Evolutionary conservation across 1,140 invertebrate genomes (phyloP), one percentile per base, ranked within the genome.

Genomic region (Lasaia peninsularis): DNA sequence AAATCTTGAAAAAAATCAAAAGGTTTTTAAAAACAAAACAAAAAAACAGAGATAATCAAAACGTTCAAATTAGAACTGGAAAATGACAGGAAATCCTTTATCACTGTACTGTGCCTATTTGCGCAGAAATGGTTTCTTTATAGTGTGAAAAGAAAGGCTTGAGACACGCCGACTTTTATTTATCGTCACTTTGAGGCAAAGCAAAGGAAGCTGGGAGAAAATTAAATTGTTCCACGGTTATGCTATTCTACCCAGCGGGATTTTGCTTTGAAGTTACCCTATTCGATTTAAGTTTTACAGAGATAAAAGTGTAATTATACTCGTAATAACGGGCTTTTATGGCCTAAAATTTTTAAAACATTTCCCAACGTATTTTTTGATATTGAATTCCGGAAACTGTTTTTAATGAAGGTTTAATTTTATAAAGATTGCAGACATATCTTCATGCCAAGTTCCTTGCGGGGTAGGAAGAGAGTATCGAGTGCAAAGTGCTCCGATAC

Each of bases 221-320:
- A 69, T 63, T 62, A 62, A 65, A 65, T 69, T 65, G 56, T 58
- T 57, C 16, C 59, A 55, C 52, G 37, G 53, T 56, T 48, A 52
- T 40, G 53, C 56, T 61, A 48, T 48, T 48, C 18, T 48, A 48
- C 40, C 11, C 40, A 20, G 11, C 40, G 18, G 40, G 40, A 21
- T 48, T 48, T 48, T 18, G 18, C 40, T 48, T 48, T 48, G 40
- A 48, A 48, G 40, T 48, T 20, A 48, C 18, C 40, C 40, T 48
- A 48, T 48, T 48, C 40, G 40, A 48, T 48, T 48, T 20, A 48
- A 48, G 40, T 48, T 48, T 48, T 21, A 21, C 40, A 11, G 14
- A 48, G 20, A 48, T 48, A 21, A 48, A 48, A 48, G 40, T 48
- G 40, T 48, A 48, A 48, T 44, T 44, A 44, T 44, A 44, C 37